Conservation (phyloP, 2,888 invertebrate genomes). For the Drosophila infuscata region DNA sequence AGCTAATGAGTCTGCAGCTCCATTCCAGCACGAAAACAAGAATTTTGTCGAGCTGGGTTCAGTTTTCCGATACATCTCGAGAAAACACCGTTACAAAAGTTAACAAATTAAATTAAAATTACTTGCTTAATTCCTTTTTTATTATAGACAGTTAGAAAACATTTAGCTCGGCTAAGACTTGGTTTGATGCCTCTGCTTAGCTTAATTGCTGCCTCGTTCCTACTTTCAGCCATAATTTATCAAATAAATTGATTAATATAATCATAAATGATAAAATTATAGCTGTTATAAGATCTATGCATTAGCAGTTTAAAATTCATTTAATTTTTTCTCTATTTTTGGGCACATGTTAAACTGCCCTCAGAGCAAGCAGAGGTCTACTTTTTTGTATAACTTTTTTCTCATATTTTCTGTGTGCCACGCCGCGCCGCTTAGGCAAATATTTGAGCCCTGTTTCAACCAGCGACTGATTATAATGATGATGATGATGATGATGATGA, state of each 20-base stretch:
- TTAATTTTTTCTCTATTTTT: background rate
- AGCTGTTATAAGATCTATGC: background rate
- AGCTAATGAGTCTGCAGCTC: too few species aligned
- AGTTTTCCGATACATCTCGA: background rate
- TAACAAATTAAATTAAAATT: background rate
- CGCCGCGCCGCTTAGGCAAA: constrained; percentile 56
- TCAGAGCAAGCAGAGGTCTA: constrained; percentile 23
- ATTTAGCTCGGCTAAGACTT: background rate
- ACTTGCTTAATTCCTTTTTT: background rate
- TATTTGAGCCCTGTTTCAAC: constrained; percentile 60
- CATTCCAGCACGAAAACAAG: too few species aligned
- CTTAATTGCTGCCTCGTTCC: background rate
- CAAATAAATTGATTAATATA: background rate
- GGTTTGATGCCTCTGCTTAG: background rate
- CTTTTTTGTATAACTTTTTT: constrained; percentile 47
- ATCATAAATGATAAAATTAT: background rate
- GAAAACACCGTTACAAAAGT: background rate
- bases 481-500: constrained; percentile 12
- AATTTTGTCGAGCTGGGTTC: too few species aligned
- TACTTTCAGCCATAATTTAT: background rate
- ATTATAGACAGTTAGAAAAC: background rate
- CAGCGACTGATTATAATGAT: constrained; percentile 14
- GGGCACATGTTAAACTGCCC: constrained; percentile 21
- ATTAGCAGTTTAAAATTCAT: constrained; percentile 1
- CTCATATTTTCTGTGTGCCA: constrained; percentile 28